Evolutionary conservation across 2,797 vertebrate genomes (phyloP), one percentile per base, ranked within the genome.

Genomic region (Sebastes goodei): DNA sequence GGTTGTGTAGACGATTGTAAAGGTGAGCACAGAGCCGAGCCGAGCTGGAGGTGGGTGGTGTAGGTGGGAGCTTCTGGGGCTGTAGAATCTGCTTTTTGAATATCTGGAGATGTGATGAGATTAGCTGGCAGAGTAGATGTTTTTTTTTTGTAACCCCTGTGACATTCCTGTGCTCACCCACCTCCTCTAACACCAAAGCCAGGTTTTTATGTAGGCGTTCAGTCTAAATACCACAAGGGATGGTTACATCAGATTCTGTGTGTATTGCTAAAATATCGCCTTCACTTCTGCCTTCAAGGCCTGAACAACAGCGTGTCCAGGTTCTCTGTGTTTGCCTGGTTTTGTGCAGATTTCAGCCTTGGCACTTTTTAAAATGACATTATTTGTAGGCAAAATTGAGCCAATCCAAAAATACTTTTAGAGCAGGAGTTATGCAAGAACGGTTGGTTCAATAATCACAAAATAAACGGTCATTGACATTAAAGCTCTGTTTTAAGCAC

Each of bases 121-220:
- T 66, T 42, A 68, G 68, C 55, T 71, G 76, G 62, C 56, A 81
- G 60, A 80, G 35, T 61, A 69, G 38, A 30, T 46, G 30, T 74
- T 74, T 42, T 68, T 72, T 56, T 73, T 65, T 65, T 61, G 67
- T 89, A 76, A 90, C 82, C 78, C 55, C 74, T 23, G n/a, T 80
- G 81, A 80, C 76, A 61, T 74, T 32, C 65, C 66, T 46, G 69
- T 4, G 7, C 63, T 77, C 84, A 77, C 53, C 76, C 88, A 80
- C 79, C 69, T 86, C 63, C 78, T 85, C 78, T n/a, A 57, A 61
- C 65, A 80, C 65, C 77, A 84, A 82, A 86, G 74, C 27, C 74
- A 62, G 76, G 63, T 62, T 81, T 81, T 64, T n/a, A 27, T 46
- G 80, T 78, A 33, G 85, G 80, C 60, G 69, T 82, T 42, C 35